Base-by-base conservation (phyloP, 53 echinoderm and acorn worm genomes). In the Holothuria leucospilota region DNA sequence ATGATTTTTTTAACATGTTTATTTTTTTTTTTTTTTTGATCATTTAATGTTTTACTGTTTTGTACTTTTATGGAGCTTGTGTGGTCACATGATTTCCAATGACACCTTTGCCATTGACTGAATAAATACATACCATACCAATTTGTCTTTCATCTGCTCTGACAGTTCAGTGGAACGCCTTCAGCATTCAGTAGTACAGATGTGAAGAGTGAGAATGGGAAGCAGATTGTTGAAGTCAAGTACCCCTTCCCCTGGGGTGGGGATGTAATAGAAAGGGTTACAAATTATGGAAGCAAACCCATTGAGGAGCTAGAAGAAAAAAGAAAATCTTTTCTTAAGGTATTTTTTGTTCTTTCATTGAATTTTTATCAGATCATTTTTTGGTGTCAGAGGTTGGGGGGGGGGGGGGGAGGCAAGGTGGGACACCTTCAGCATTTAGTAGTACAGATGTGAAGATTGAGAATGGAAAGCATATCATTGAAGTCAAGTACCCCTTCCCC, bases 161-260 rank as follows among this genome's bases (percentile, higher is more conserved):
- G 56, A 20, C 59, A 96, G 96, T 96, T 94, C 85, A 86, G 94
- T 86, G 91, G 91, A 16, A 78, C n/a, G n/a, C 94, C 96, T 13
- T 96, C 96, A 41, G 87, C 79, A 63, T 96, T 96, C 86, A 89
- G 86, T 9, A 85, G 89, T 59, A 89, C 94, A 18, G 96, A 94
- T 58, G 81, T 94, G 59, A 94, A 91, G 67, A 92, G 68, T 23
- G 69, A 86, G 0, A 93, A 86, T 30, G 58, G 88, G 26, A 65
- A 82, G 49, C 92, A 91, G 59, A 87, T 87, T 18, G 70, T 91
- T 0, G 94, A 96, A 58, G 92, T 96, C 63, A 92, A 94, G 82
- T 96, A 91, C 85, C 86, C 93, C 26, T 96, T 96, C 56, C 96
- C 96, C 69, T 96, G 96, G 96, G 96, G 96, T 78, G 88, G 89